Conservation (phyloP, 2,888 invertebrate species). For the Cryptosula pallasiana region DNA sequence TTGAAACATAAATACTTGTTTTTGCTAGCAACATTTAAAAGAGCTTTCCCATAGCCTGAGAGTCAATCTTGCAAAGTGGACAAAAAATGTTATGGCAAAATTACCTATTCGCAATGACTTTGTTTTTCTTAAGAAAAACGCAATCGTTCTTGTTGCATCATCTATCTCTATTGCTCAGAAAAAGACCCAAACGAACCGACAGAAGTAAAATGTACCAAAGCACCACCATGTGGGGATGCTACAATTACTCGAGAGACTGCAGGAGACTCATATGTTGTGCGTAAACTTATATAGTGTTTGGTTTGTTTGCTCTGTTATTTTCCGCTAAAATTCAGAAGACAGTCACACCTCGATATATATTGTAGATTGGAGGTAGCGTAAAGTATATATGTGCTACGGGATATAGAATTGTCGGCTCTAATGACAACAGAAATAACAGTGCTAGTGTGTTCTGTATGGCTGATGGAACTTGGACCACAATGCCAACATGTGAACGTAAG, state of each 20-base stretch:
- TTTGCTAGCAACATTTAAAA: too few species aligned
- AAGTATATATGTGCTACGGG: slow-evolving; percentile 6
- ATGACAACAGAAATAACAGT: not conserved
- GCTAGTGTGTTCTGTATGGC: slow-evolving; percentile 1
- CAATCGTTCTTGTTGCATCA: too few species aligned
- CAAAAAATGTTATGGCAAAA: too few species aligned
- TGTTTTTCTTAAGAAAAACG: too few species aligned
- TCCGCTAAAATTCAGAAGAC: not conserved
- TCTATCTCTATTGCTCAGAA: not conserved
- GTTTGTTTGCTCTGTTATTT: not conserved
- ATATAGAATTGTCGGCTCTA: slow-evolving; percentile 15
- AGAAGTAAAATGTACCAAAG: slow-evolving; percentile 6
- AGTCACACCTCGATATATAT: too few species aligned
- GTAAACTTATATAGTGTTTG: not conserved
- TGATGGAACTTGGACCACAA: slow-evolving; percentile 5
- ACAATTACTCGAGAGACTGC: not conserved
- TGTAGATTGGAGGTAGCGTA: not conserved
- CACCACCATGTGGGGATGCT: slow-evolving; percentile 9
- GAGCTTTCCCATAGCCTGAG: too few species aligned
- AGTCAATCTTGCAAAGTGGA: too few species aligned
- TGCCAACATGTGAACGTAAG: slow-evolving; percentile 20
- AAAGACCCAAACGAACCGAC: not conserved
- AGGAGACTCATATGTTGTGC: slow-evolving; percentile 12
- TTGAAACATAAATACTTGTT: too few species aligned
- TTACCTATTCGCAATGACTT: too few species aligned